Evolutionary conservation across 2,888 invertebrate genomes (phyloP), one percentile per base, ranked within the genome.

Genomic region (Clistopyga incitator): DNA sequence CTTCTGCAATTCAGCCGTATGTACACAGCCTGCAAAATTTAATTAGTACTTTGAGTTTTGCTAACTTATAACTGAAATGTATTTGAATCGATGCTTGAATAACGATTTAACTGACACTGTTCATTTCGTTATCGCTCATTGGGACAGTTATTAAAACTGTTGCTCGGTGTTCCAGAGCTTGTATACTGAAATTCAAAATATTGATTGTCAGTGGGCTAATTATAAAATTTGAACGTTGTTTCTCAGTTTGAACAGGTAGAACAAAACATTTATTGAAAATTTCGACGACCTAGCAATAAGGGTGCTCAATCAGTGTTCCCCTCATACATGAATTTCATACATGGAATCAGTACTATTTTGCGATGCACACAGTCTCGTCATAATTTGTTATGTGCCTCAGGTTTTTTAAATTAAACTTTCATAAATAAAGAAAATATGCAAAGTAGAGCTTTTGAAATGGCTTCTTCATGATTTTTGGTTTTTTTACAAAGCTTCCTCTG

Each of bases 11-110:
- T 29, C 10, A 38, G 38, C 18, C n/a, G 18, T 15, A 15, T n/a
- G 38, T 29, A 59, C 29, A 29, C 34, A 29, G 29, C n/a, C 38
- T 38, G n/a, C 34, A n/a, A 1, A 18, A 38, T 18, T 6, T 34
- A 61, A 61, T 61, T 38, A 61, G 38, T 38, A n/a, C 38, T 61
- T 61, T 61, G 23, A 18, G 6, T 34, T 38, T 18, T n/a, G 34
- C 38, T 34, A 13, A 50, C 34, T 18, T n/a, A 6, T 8, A 1
- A n/a, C 34, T 59, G 29, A n/a, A 34, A 15, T 15, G 1, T 18
- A 38, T 61, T 61, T n/a, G 34, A 61, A 38, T 34, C n/a, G 61
- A 8, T 34, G 29, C 13, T 56, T 0, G 29, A 29, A 1, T 2
- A 59, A 59, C 29, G 13, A 29, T 29, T n/a, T 59, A 29, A 18